Conservation (phyloP, 2,888 invertebrate species). For the Tiphia femorata region DNA sequence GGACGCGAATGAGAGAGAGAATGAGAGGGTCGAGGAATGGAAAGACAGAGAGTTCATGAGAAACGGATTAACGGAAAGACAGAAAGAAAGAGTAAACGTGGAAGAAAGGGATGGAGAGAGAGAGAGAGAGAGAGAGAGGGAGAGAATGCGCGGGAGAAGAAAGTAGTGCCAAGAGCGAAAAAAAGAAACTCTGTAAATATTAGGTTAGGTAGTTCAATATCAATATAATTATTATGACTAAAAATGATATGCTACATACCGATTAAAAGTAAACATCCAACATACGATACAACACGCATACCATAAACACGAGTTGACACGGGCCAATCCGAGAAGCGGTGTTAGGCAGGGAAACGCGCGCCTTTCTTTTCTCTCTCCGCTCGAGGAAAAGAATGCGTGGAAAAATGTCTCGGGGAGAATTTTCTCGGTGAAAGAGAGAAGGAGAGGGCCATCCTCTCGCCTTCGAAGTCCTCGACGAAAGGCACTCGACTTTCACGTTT, state of each 20-base stretch:
- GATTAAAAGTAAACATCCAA: conserved; percentile 55
- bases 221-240: conserved; percentile 62
- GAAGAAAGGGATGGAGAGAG: conserved; percentile 8
- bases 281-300: conserved; percentile 46
- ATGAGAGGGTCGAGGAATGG: no score
- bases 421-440: neutral
- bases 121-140: conserved; percentile 13
- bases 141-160: conserved; percentile 36
- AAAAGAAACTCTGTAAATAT: conserved; percentile 62
- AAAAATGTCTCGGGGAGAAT: neutral
- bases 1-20: no score
- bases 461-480: no score
- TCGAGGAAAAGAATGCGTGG: neutral
- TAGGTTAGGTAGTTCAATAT: conserved; percentile 67
- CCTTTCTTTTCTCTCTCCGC: neutral
- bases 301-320: conserved; percentile 47
- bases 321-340: conserved; percentile 19
- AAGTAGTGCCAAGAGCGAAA: conserved; percentile 61
- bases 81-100: conserved; percentile 10
- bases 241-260: conserved; percentile 62
- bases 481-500: conserved; percentile 57
- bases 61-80: no score
- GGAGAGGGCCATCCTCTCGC: conserved; percentile 13
- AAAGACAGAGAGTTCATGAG: no score
- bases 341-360: conserved; percentile 26